phyloP scores from a whole-genome alignment of 2,797 vertebrate species.

The Pangasius macronema region DNA sequence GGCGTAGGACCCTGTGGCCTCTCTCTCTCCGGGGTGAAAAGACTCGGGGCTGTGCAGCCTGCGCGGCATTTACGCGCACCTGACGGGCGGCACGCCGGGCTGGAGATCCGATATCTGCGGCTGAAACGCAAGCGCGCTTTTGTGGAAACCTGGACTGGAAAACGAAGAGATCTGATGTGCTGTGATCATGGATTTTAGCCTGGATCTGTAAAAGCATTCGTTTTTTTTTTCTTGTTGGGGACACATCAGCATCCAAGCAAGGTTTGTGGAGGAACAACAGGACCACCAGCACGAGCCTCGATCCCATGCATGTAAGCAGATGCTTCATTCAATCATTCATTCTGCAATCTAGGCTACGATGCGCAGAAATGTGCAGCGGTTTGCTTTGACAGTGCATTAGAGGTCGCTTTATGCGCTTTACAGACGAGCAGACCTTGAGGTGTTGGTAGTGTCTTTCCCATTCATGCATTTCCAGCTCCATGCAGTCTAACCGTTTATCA shows the following conservation, averaged over 20 bases:
- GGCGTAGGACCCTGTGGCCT: slow-evolving; percentile 36
- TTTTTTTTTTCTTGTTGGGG: slow-evolving; percentile 51
- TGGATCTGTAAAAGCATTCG: background rate
- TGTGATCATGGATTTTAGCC: slow-evolving; percentile 65
- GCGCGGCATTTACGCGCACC: slow-evolving; percentile 50
- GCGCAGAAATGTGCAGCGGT: background rate
- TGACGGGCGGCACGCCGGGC: slow-evolving; percentile 41
- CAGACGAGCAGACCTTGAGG: background rate
- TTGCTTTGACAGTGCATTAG: background rate
- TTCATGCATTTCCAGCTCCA: slow-evolving; percentile 23
- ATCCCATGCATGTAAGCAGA: slow-evolving; percentile 74
- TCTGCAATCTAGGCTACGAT: background rate
- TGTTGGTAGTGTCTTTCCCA: background rate
- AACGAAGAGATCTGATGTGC: slow-evolving; percentile 32
- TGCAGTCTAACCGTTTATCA: slow-evolving; percentile 12
- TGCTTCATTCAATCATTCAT: background rate
- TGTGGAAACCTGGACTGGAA: background rate
- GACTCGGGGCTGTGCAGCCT: slow-evolving; percentile 37
- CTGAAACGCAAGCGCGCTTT: slow-evolving; percentile 48
- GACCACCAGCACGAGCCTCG: slow-evolving; percentile 61
- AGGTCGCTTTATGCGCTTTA: slow-evolving; percentile 10
- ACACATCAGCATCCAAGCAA: slow-evolving; percentile 73
- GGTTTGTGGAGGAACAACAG: slow-evolving; percentile 61
- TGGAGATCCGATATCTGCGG: slow-evolving; percentile 37
- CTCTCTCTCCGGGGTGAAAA: slow-evolving; percentile 18